These are phyloP conservation scores for Hippolais icterina DNA, from an alignment of 2,113 vertebrate genomes.

Conservation along the genomic window DNA sequence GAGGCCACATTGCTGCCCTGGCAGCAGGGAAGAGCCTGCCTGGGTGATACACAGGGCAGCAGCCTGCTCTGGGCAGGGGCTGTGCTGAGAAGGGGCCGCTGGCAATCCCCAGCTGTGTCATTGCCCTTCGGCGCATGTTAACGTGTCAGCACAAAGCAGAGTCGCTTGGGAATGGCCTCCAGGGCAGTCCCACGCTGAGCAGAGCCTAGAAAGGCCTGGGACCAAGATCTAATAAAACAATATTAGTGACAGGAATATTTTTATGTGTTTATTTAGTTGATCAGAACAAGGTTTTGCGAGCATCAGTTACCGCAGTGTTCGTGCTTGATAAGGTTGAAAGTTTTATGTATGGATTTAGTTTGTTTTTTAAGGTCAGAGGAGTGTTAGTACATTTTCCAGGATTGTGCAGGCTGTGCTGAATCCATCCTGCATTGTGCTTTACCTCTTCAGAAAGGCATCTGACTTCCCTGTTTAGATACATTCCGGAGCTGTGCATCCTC, in stretches of 20 bases:
- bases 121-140: not conserved
- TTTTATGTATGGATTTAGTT: not conserved
- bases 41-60: not conserved
- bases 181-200: not conserved
- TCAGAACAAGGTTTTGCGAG: not conserved
- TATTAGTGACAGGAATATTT: not conserved
- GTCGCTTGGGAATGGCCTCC: not conserved
- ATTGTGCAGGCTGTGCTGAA: not conserved
- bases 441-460: not conserved
- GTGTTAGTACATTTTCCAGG: not conserved
- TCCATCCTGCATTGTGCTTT: not conserved
- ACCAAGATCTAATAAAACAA: not conserved
- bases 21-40: not conserved
- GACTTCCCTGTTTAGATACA: not conserved
- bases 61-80: not conserved
- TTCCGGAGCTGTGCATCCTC: not conserved
- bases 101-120: not conserved
- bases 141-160: slow-evolving; percentile 12
- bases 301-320: not conserved
- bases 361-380: not conserved
- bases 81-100: not conserved
- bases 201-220: not conserved
- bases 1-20: not conserved
- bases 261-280: not conserved
- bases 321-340: not conserved